phyloP scores from a whole-genome alignment of 2,888 invertebrate species.

The Asteroscopus sphinx region DNA sequence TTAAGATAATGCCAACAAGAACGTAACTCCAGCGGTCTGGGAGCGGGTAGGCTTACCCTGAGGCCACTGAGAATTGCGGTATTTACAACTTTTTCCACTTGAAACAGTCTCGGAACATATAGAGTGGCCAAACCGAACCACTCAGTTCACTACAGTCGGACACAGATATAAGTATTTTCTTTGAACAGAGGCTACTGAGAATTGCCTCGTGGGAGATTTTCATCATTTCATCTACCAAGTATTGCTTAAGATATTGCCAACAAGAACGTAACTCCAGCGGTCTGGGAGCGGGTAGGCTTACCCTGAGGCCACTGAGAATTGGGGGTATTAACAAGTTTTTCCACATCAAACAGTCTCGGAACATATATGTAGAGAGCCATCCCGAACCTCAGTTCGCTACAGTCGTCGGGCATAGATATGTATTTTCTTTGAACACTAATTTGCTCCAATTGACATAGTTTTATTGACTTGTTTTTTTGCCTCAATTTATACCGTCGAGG shows the following conservation, averaged over 20 bases:
- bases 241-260: constrained; percentile 43
- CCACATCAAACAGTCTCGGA: constrained; percentile 47
- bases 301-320: constrained; percentile 37
- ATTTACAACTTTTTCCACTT: constrained; percentile 55
- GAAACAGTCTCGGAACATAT: constrained; percentile 43
- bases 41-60: constrained; percentile 27
- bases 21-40: constrained; percentile 22
- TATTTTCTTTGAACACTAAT: constrained; percentile 39
- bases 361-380: constrained; percentile 33
- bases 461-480: constrained; percentile 33
- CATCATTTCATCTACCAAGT: constrained; percentile 46
- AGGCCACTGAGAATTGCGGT: constrained; percentile 41
- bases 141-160: constrained; percentile 34
- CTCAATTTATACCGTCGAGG: not conserved
- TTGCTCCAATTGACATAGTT: constrained; percentile 38
- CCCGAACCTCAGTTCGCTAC: constrained; percentile 34
- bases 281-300: constrained; percentile 24
- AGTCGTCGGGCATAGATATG: constrained; percentile 36
- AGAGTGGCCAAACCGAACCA: constrained; percentile 28
- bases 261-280: constrained; percentile 19
- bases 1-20: constrained; percentile 40
- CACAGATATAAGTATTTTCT: constrained; percentile 34
- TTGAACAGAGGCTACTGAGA: too few relatives aligned
- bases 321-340: constrained; percentile 54
- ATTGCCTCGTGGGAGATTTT: constrained; percentile 46